Evolutionary conservation across 2,113 vertebrate genomes (phyloP), one percentile per base, ranked within the genome.

Genomic region (Mus spicilegus): DNA sequence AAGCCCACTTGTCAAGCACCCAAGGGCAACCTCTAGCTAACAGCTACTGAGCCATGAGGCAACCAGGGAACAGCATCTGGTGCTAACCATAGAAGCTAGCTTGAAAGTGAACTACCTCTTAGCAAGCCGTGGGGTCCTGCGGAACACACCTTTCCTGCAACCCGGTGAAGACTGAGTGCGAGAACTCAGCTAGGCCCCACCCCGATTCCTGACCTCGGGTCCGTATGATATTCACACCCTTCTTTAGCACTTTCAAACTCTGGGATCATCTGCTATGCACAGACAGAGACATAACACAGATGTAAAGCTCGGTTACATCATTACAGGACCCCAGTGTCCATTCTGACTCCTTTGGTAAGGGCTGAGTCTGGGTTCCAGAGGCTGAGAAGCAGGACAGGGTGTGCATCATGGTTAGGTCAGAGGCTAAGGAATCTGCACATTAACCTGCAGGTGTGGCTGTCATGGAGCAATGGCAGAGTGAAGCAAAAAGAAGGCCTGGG

Each of bases 271-370:
- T 95, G 39, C 61, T 77, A 76, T 1, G 70, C 0, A 14, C 1
- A 78, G 46, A 14, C 76, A 65, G 56, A 54, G 72, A 89, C 85
- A 1, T 14, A 78, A 77, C 36, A 39, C 4, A 87, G n/a, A 80
- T 65, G 11, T 16, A 72, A 88, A 93, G 46, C 90, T 65, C 49
- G 69, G 76, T 61, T 46, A 67, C 84, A 72, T 95, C 70, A 85
- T 88, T 58, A 93, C 20, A 76, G 20, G 72, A 46, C 2, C 42
- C 90, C 20, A 36, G 51, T 76, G 58, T 56, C 12, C 76, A 90
- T 86, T 93, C 49, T 49, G 91, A 92, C 54, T 89, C n/a, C 70
- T 75, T 39, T 69, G 67, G 42, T 72, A 42, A 94, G 77, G 78
- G 82, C 81, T 86, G n/a, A 93, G 91, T 17, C 72, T 93, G 46